Base-by-base conservation (phyloP, 2,888 invertebrate species). In the Eristalinus sepulchralis region DNA sequence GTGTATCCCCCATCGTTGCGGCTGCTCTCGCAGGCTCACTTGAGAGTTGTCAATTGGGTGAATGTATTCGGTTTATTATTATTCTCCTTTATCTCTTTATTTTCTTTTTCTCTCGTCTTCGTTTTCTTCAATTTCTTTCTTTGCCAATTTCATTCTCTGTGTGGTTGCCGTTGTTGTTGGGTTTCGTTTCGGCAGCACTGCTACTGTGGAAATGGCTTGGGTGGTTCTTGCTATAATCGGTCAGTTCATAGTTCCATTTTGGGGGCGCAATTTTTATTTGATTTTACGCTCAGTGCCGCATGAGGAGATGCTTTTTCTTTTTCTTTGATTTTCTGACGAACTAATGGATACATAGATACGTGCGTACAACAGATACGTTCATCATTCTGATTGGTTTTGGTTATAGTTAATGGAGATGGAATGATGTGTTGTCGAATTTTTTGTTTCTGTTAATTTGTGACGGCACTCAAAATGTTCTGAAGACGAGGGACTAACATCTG, bases 1-100 rank as follows among this genome's bases (percentile, higher is more conserved):
- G 8, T 27, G n/a, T 64, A 24, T 47, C 27, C 20, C 31, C 55
- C 24, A 24, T 67, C 3, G n/a, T n/a, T 34, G 9, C 34, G 9
- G 34, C 34, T 6, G 47, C 47, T 47, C 47, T 47, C 17, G 8
- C 47, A 8, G 2, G 2, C 72, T 67, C 72, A 59, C 80, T 68
- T 73, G 73, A 55, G 80, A 73, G 67, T 67, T 80, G 80, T 80
- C 80, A 80, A 73, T 72, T 68, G 39, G 59, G 59, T 79, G 63
- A 77, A 70, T 63, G 68, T 68, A 71, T 79, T 64, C 70, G 71
- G 59, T 34, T 78, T 53, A 64, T 72, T 66, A 67, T 79, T 72
- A 72, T 72, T 72, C 11, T 71, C 53, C 39, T n/a, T 57, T 59
- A 13, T 62, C 20, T 71, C 8, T 68, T 27, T 27, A 3, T 68